phyloP scores from a whole-genome alignment of 2,888 invertebrate species.

The Scrobipalpa costella region DNA sequence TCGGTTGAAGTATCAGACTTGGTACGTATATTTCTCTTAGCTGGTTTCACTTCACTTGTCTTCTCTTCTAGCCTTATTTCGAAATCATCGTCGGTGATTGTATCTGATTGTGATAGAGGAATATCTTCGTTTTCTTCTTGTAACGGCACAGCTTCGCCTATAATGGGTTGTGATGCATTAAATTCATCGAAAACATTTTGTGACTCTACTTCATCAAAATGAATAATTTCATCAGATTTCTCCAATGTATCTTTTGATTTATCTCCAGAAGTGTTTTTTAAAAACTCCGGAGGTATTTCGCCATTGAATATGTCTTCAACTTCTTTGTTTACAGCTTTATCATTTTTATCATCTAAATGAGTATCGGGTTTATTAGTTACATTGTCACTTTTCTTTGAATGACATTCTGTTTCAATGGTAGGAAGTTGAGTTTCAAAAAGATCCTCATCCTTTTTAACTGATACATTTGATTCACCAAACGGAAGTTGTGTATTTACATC shows the following conservation, averaged over 20 bases:
- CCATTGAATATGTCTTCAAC: constrained; percentile 13
- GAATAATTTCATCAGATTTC: constrained; percentile 58
- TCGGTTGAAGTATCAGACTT: constrained; percentile 52
- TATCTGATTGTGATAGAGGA: constrained; percentile 28
- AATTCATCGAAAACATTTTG: constrained; percentile 49
- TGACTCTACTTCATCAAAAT: constrained; percentile 60
- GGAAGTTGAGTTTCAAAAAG: constrained; percentile 47
- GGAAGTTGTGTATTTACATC: constrained; percentile 17
- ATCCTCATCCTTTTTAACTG: constrained; percentile 48
- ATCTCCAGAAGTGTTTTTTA: background rate
- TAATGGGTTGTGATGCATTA: constrained; percentile 57
- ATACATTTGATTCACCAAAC: constrained; percentile 15
- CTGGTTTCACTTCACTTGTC: constrained; percentile 17
- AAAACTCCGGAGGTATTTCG: background rate
- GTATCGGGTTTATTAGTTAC: background rate
- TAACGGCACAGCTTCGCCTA: constrained; percentile 43
- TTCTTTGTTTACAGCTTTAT: background rate
- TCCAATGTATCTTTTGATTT: constrained; percentile 37
- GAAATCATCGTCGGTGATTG: constrained; percentile 32
- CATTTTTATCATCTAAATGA: background rate
- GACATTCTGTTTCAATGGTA: background rate
- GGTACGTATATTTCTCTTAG: constrained; percentile 34
- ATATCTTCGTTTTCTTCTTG: constrained; percentile 34
- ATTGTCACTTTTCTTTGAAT: background rate
- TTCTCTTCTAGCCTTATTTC: constrained; percentile 19